Evolutionary conservation across 2,888 invertebrate genomes (phyloP).

Genomic region (Morpho deidamia): DNA sequence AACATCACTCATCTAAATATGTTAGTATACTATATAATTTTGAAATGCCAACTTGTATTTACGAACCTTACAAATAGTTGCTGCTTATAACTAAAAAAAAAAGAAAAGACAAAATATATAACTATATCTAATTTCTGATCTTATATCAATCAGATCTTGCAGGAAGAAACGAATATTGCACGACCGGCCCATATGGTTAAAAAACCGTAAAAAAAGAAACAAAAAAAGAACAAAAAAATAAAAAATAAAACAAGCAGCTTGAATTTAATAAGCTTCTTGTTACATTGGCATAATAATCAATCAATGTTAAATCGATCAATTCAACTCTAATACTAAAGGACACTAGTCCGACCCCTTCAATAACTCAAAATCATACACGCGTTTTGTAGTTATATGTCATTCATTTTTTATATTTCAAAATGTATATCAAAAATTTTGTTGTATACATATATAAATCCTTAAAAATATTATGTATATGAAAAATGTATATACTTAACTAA

Average conservation of each 20-base stretch:
- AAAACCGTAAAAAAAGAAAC: neutral
- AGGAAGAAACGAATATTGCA: constrained; percentile 1
- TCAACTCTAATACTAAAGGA: too few species aligned
- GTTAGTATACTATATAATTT: neutral
- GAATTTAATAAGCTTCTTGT: neutral
- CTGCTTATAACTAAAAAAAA: neutral
- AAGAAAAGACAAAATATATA: neutral
- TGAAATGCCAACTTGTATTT: neutral
- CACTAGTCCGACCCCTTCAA: too few species aligned
- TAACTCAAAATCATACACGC: neutral
- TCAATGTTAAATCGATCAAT: neutral
- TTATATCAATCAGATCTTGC: neutral
- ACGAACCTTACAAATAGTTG: neutral
- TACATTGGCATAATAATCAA: neutral
- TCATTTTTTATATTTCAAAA: neutral
- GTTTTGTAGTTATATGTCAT: constrained; percentile 1
- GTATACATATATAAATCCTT: neutral
- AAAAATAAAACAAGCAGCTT: neutral
- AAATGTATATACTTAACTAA: constrained; percentile 2
- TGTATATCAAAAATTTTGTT: neutral
- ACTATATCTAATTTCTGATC: constrained; percentile 1
- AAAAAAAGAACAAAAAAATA: neutral
- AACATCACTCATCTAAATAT: neutral
- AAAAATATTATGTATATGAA: constrained; percentile 4
- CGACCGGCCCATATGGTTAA: constrained; percentile 1